These are phyloP conservation scores for Alces alces DNA, from an alignment of 2,113 vertebrate species.

Conservation along the genomic window DNA sequence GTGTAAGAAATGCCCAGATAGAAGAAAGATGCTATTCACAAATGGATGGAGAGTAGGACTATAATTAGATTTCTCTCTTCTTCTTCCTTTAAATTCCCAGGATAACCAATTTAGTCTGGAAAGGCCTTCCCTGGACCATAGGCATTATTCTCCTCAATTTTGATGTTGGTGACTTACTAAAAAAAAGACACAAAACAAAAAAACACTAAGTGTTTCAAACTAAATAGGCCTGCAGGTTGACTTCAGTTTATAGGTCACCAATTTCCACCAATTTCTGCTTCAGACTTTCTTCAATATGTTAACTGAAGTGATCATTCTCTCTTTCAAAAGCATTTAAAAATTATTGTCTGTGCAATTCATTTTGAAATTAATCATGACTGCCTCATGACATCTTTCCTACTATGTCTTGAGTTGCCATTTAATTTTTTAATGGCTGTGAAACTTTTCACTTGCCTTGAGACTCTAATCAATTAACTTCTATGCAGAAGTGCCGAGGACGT, in stretches of 20 bases:
- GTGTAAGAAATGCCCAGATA: not conserved
- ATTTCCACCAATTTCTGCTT: not conserved
- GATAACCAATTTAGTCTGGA: not conserved
- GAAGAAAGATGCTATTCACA: not conserved
- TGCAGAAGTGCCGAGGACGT: not conserved
- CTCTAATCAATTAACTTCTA: constrained; percentile 9
- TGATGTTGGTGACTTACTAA: constrained; percentile 21
- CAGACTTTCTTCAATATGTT: not conserved
- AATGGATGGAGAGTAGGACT: not conserved
- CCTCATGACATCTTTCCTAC: constrained; percentile 31
- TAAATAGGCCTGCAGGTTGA: not conserved
- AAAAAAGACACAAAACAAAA: not conserved
- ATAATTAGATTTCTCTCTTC: not conserved
- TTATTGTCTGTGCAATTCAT: constrained; percentile 17
- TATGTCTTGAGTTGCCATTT: constrained; percentile 22
- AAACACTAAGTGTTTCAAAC: not conserved
- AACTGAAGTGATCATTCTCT: not conserved
- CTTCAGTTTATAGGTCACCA: not conserved
- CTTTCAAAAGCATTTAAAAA: constrained; percentile 4
- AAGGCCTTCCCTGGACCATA: not conserved
- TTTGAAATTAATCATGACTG: constrained; percentile 43
- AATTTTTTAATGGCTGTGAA: constrained; percentile 46
- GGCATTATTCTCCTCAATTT: not conserved
- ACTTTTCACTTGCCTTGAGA: constrained; percentile 16
- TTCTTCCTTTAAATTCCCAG: constrained; percentile 25